Base-by-base conservation (phyloP, 2,797 vertebrate species). In the Myotis myotis region DNA sequence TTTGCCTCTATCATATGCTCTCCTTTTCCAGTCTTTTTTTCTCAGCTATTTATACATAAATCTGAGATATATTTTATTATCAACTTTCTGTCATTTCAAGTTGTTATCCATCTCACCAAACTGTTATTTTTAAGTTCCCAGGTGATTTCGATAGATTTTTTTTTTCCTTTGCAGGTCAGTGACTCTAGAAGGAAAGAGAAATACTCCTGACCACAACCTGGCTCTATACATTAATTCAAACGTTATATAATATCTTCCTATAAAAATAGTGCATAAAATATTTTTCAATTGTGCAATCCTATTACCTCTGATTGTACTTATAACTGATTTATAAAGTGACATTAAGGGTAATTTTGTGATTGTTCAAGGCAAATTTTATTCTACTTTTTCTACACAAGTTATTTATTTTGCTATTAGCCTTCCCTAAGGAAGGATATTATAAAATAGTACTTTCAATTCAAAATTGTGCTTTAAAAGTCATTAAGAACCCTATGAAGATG, bases 351-450 rank as follows among this genome's bases (percentile, higher is more conserved):
- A 91, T 66, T 79, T 94, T 86, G 7, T 93, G 71, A 91, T 64
- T 89, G 51, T 68, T 83, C 20, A 83, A 91, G 12, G 44, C 6
- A 87, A 22, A 87, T 75, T 96, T 90, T 74, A 71, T 41, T 23
- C 12, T 83, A 83, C 6, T 38, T 89, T 89, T 60, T 33, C 23
- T 80, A 62, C 3, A 91, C 41, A 93, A 75, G 78, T 66, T 62
- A 47, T 49, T 70, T 95, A 60, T 60, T 95, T 95, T 80, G 23
- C 15, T 94, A 85, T 82, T n/a, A 92, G 38, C 30, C 23, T 91
- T 53, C 17, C n/a, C 23, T 87, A n/a, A 81, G 25, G 64, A 84
- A 80, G 4, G 20, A n/a, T 51, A 87, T 49, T 71, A 89, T 62
- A 66, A 86, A 92, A 79, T 13, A 53, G 8, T 83, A 87, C 12